phyloP scores from a whole-genome alignment of 2,888 invertebrate genomes.

The Ormyrus thymus region DNA sequence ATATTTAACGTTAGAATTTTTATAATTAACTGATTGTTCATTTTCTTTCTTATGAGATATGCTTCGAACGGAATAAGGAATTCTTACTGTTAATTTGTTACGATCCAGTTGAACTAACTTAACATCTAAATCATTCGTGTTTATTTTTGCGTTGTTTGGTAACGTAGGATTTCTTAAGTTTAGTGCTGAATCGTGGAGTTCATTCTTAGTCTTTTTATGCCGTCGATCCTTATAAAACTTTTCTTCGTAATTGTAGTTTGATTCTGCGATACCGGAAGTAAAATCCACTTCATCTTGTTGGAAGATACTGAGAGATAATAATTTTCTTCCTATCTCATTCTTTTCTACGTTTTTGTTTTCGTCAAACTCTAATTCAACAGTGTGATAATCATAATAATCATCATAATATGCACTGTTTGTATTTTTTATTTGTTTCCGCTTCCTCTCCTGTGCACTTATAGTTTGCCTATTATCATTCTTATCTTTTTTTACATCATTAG shows the following conservation, averaged over 20 bases:
- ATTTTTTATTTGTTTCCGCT: background rate
- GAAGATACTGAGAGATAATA: slow-evolving; percentile 11
- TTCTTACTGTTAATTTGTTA: too few species aligned
- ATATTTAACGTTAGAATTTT: too few species aligned
- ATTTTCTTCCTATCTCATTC: slow-evolving; percentile 17
- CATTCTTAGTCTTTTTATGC: background rate
- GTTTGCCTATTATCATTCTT: too few species aligned
- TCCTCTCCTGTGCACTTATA: too few species aligned
- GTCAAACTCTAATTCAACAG: background rate
- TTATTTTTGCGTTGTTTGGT: too few species aligned
- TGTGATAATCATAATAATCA: slow-evolving; percentile 26
- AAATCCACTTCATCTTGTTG: background rate
- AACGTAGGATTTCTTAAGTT: background rate
- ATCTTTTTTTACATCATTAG: too few species aligned
- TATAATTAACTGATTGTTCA: too few species aligned
- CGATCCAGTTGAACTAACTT: too few species aligned
- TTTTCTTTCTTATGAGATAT: background rate
- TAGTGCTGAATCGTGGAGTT: slow-evolving; percentile 1
- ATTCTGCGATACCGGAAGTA: background rate
- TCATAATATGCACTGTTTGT: slow-evolving; percentile 23
- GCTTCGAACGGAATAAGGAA: too few species aligned
- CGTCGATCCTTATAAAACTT: slow-evolving; percentile 18
- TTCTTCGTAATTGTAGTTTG: slow-evolving; percentile 13
- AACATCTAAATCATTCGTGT: too few species aligned
- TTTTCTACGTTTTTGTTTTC: slow-evolving; percentile 1